Evolutionary conservation across 30 jellyfish, hydroid and myxozoan species (phyloP).

Genomic region (Clytia hemisphaerica): DNA sequence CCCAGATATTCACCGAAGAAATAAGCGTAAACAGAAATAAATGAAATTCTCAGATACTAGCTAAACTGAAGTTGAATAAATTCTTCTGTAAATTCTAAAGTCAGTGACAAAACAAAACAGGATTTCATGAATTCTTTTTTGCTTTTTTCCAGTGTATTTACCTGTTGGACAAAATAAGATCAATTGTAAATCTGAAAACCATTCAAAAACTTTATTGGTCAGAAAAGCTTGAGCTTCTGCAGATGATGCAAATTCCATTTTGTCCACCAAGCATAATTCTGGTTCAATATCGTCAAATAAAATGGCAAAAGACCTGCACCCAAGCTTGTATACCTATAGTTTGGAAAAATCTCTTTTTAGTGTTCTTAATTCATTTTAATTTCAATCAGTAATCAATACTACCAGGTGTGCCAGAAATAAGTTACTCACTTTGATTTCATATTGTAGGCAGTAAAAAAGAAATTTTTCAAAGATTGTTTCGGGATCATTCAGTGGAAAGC

Average conservation of each 20-base stretch:
- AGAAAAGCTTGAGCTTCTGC: slow-evolving; percentile 91
- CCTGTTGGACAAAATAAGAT: slow-evolving; percentile 98
- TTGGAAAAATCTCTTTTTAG: slow-evolving; percentile 1
- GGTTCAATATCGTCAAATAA: slow-evolving; percentile 38
- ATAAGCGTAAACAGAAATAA: no score
- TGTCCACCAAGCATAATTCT: slow-evolving; percentile 82
- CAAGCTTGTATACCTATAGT: slow-evolving; percentile 20
- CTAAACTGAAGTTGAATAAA: no score
- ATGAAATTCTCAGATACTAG: no score
- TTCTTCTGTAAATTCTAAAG: no score
- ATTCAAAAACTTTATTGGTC: slow-evolving; percentile 59
- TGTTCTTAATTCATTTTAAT: no score
- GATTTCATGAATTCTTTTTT: background rate
- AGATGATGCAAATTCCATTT: slow-evolving; percentile 67
- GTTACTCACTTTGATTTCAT: no score
- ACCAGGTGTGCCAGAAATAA: no score
- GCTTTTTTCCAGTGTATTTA: slow-evolving; percentile 12
- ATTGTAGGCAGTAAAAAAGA: no score
- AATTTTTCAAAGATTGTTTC: background rate
- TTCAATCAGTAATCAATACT: background rate
- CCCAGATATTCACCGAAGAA: no score
- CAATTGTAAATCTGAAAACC: slow-evolving; percentile 41
- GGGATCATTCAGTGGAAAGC: no score
- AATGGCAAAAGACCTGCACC: slow-evolving; percentile 39
- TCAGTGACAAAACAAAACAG: no score